These are phyloP conservation scores for Philypnodon macrostomus DNA, from an alignment of 2,797 vertebrate species.

Conservation along the genomic window DNA sequence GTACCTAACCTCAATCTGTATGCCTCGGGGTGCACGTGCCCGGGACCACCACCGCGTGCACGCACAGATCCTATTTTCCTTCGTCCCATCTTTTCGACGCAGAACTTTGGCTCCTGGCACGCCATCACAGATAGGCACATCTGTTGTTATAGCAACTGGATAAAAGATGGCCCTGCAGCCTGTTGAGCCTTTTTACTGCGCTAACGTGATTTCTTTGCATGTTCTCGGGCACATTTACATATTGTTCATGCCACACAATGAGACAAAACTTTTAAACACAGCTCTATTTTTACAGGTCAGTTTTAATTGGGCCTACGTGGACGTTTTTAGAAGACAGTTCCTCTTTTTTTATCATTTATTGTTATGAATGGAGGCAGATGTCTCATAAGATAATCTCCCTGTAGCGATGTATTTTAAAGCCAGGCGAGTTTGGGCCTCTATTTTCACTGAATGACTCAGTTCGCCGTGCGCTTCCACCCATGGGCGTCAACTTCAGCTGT, in stretches of 20 bases:
- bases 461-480: constrained; percentile 43
- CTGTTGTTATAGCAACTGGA: constrained; percentile 73
- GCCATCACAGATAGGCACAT: constrained; percentile 45
- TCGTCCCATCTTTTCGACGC: constrained; percentile 26
- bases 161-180: constrained; percentile 47
- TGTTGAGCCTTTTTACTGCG: constrained; percentile 64
- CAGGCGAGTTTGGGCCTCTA: constrained; percentile 56
- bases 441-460: constrained; percentile 50
- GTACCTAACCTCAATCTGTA: constrained; percentile 64
- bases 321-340: not conserved
- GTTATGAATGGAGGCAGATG: constrained; percentile 21
- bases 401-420: constrained; percentile 46
- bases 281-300: not conserved
- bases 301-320: not conserved
- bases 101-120: constrained; percentile 14
- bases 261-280: not conserved
- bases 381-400: constrained; percentile 39
- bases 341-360: constrained; percentile 13
- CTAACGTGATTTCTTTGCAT: constrained; percentile 68
- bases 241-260: constrained; percentile 48
- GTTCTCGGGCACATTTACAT: constrained; percentile 63
- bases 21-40: constrained; percentile 24
- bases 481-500: constrained; percentile 47
- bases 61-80: constrained; percentile 14
- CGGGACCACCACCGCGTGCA: constrained; percentile 29